Percentiles rank a stretch among this genome's conserved stretches.
phyloP scores from a whole-genome alignment of 2,113 vertebrate species.

The Antigone vipio region DNA sequence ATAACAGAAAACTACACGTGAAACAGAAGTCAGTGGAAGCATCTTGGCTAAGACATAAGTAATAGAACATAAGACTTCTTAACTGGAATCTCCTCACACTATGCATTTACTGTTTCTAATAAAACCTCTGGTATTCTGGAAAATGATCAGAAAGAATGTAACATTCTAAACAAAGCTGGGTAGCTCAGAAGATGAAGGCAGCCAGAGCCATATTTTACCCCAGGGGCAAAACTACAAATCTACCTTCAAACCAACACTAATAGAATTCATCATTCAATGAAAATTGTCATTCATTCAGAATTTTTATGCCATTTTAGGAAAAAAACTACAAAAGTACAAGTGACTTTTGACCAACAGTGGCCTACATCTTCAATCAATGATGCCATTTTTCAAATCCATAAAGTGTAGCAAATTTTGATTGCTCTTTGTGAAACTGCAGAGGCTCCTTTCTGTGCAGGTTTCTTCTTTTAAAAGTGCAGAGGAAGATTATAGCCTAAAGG shows the following conservation, averaged over 20 bases:
- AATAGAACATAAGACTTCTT: not conserved
- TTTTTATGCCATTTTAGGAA: not conserved
- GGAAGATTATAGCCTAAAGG: not conserved
- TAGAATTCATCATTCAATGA: conserved; percentile 30
- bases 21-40: not conserved
- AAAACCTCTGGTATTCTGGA: not conserved
- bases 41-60: not conserved
- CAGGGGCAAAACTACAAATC: not conserved
- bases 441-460: not conserved
- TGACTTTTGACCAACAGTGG: conserved; percentile 20
- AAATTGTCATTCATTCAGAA: conserved; percentile 38
- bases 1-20: not conserved
- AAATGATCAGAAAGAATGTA: not conserved
- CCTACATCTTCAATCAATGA: not conserved
- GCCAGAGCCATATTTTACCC: not conserved
- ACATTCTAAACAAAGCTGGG: conserved; percentile 12
- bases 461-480: not conserved
- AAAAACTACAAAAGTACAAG: not conserved
- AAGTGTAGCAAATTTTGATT: conserved; percentile 2
- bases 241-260: conserved; percentile 23
- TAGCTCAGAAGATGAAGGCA: conserved; percentile 25
- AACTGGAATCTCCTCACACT: not conserved
- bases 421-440: not conserved
- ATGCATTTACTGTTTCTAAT: not conserved
- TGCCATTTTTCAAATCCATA: conserved; percentile 27